Conservation (phyloP, 1,140 invertebrate species). For the Coelopa frigida region DNA sequence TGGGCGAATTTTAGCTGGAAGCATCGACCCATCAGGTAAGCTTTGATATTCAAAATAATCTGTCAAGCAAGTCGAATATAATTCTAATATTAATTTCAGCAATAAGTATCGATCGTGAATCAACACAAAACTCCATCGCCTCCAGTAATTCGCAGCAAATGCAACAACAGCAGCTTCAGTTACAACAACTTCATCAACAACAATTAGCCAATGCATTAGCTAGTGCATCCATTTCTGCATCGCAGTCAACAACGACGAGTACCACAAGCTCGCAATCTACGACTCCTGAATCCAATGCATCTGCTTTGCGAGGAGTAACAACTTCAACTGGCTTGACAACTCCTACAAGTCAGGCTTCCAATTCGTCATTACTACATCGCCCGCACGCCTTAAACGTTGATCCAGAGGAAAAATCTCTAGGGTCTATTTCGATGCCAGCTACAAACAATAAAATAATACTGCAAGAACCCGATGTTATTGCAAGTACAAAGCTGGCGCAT, state of each 20-base stretch:
- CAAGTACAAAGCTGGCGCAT: slow-evolving; percentile 73
- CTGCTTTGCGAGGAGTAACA: no score
- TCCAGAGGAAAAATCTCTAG: neutral
- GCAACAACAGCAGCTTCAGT: slow-evolving; percentile 14
- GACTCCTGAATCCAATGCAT: no score
- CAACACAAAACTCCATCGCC: no score
- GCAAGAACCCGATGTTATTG: slow-evolving; percentile 88
- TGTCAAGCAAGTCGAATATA: neutral
- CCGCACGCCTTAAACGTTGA: neutral
- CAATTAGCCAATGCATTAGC: no score
- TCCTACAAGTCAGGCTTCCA: no score
- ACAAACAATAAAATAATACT: slow-evolving; percentile 39
- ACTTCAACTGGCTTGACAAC: no score
- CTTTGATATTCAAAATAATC: neutral
- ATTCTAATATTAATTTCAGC: slow-evolving; percentile 15
- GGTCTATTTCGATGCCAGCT: neutral
- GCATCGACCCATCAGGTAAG: slow-evolving; percentile 49
- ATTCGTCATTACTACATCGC: no score
- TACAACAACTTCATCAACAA: slow-evolving; percentile 7
- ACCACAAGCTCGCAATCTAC: no score
- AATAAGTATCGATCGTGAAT: slow-evolving; percentile 40
- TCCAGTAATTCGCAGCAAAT: slow-evolving; percentile 27
- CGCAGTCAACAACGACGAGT: neutral
- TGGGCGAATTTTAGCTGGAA: slow-evolving; percentile 64
- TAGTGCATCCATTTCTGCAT: neutral